Base-by-base conservation (phyloP, 2,888 invertebrate genomes). In the Clanis bilineata region DNA sequence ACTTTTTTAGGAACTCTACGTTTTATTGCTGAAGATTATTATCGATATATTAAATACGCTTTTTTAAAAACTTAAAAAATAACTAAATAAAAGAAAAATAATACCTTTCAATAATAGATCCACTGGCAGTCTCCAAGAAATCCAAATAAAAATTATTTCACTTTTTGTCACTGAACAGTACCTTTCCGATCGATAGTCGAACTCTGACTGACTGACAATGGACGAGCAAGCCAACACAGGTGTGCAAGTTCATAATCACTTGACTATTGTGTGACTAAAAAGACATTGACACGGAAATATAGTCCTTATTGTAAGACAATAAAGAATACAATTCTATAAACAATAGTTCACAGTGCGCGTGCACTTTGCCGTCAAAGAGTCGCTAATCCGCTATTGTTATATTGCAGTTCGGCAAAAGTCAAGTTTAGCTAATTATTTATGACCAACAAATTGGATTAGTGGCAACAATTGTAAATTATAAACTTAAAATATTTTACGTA, bases 141-240 rank as follows among this genome's bases (percentile, higher is more conserved):
- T 47, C 41, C 15, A 44, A 66, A 41, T n/a, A 43, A 55, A 21
- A 38, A 69, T 70, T 63, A 67, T 56, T 70, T 70, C 64, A 68
- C 63, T 55, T 1, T 1, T 67, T 64, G 65, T 62, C 41, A 55
- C 28, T 5, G 28, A 28, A 63, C 65, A 71, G 66, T 64, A 66
- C 69, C 59, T 64, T 39, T 55, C 43, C 57, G 47, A n/a, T 55
- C 56, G 62, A 64, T 58, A 64, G 22, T 62, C 66, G 59, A 68
- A 72, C 66, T 65, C 66, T 62, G 62, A 80, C 77, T 80, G 70
- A 44, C 44, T 51, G 63, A 66, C 59, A 64, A 63, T 58, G 45
- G 36, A 15, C 21, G 18, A 18, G 57, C 61, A 57, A 60, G 54
- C 56, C 36, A 58, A 32, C 44, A 58, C 62, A 61, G 59, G 60